Evolutionary conservation across 2,113 vertebrate genomes (phyloP), one percentile per base, ranked within the genome.

Genomic region (Thomomys bottae): DNA sequence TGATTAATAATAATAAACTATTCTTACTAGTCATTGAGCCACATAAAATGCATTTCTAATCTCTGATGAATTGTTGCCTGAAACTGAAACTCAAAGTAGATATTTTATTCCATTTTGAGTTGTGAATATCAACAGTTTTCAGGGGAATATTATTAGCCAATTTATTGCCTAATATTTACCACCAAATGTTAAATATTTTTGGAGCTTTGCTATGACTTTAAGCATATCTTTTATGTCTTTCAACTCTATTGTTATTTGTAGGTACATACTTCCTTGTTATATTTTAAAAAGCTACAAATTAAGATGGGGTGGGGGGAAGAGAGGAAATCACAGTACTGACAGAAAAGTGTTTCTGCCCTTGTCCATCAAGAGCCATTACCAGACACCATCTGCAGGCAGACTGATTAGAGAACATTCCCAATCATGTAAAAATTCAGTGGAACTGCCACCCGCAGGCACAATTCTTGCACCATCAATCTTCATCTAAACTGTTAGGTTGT

Each of bases 321-420:
- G 30, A 86, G 54, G 92, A 92, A 94, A 45, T 26, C 38, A 81
- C 30, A 40, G 42, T 38, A 57, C 30, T 87, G 77, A 84, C 34
- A 88, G 77, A 81, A 96, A 94, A 96, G 86, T 77, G 32, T 38
- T 84, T 90, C 2, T 54, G 49, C 32, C 61, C 91, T 64, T 94
- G 75, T 91, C 71, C 73, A 68, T 90, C 71, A 76, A 84, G 67
- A 68, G 34, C 9, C 45, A 95, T 72, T 54, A 94, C 8, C 54
- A 78, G 63, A 86, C 2, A 90, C 6, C 90, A 95, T 66, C 70
- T 97, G 90, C 59, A 81, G 38, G 12, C 38, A 77, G 54, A 12
- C 61, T 77, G 90, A 94, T 86, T 67, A 94, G 26, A 5, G 30
- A 70, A 77, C 67, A 95, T 78, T 87, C 57, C 92, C 71, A 84